These are phyloP conservation scores for Pelodiscus sinensis DNA, from an alignment of 2,113 vertebrate species.

Conservation along the genomic window DNA sequence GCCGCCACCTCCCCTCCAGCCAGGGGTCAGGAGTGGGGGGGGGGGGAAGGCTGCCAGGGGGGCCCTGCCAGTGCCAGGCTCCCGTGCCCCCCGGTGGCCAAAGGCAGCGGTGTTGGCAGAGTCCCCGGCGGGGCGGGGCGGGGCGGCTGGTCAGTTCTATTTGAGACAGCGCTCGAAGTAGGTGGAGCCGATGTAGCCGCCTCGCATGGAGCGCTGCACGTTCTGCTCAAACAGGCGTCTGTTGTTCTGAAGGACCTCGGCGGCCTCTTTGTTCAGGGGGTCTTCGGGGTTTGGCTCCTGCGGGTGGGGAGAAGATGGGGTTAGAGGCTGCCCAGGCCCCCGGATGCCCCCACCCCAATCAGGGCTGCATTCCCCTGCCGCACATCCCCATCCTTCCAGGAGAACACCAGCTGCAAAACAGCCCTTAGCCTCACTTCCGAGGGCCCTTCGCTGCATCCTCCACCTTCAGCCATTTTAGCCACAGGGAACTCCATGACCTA, in stretches of 20 bases:
- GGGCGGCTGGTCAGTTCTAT: conserved; percentile 75
- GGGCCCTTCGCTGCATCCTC: not conserved
- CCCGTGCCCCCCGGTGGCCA: conserved; percentile 10
- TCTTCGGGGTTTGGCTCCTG: conserved; percentile 95
- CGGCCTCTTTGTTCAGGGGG: conserved; percentile 93
- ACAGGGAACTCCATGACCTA: not conserved
- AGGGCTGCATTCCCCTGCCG: not conserved
- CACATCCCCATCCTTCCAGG: not conserved
- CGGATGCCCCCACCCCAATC: not conserved
- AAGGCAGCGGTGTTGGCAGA: conserved; percentile 39
- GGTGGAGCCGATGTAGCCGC: conserved; percentile 92
- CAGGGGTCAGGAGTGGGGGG: not conserved
- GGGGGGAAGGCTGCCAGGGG: not conserved
- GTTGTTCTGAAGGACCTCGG: conserved; percentile 93
- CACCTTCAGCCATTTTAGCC: not conserved
- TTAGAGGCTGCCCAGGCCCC: not conserved
- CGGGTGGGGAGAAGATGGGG: not conserved
- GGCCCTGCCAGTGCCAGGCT: conserved; percentile 4
- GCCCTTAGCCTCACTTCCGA: not conserved
- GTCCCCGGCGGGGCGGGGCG: conserved; percentile 27
- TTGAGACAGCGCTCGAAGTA: conserved; percentile 96
- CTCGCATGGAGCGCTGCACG: conserved; percentile 90
- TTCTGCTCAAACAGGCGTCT: conserved; percentile 94
- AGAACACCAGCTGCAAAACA: not conserved
- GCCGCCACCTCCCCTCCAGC: conserved; percentile 21